Evolutionary conservation across 2,113 vertebrate species (phyloP).

Genomic region (Tychaedon coryphoeus): DNA sequence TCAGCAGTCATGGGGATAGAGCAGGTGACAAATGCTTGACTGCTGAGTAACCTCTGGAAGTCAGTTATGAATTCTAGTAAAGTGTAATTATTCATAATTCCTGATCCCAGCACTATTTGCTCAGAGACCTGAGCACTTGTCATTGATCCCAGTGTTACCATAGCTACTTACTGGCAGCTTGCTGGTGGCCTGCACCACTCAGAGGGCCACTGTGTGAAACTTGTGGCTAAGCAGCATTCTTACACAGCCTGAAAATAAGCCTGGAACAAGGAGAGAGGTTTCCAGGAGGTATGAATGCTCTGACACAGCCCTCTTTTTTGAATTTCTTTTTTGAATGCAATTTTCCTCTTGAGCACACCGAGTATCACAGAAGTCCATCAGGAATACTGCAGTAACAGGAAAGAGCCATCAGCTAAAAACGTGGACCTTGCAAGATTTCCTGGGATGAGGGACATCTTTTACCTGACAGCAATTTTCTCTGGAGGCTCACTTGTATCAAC

Average conservation of each 20-base stretch:
- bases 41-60: slow-evolving; percentile 30
- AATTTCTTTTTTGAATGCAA: neutral
- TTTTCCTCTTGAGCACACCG: neutral
- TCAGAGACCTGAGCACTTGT: neutral
- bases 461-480: neutral
- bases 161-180: neutral
- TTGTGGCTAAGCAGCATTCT: neutral
- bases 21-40: neutral
- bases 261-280: neutral
- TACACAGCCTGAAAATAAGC: neutral
- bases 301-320: neutral
- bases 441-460: neutral
- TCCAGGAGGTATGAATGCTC: neutral
- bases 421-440: neutral
- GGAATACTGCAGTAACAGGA: neutral
- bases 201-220: neutral
- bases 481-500: neutral
- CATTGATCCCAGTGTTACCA: neutral
- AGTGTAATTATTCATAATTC: slow-evolving; percentile 36
- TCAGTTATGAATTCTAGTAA: slow-evolving; percentile 9
- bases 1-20: neutral
- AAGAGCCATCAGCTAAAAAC: neutral
- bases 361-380: neutral
- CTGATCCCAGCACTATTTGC: neutral
- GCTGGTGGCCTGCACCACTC: neutral